A percentile compares a stretch with the other conserved stretches of the same genome.
Evolutionary conservation across 2,113 vertebrate genomes (phyloP).

Genomic region (Phocoena phocoena): DNA sequence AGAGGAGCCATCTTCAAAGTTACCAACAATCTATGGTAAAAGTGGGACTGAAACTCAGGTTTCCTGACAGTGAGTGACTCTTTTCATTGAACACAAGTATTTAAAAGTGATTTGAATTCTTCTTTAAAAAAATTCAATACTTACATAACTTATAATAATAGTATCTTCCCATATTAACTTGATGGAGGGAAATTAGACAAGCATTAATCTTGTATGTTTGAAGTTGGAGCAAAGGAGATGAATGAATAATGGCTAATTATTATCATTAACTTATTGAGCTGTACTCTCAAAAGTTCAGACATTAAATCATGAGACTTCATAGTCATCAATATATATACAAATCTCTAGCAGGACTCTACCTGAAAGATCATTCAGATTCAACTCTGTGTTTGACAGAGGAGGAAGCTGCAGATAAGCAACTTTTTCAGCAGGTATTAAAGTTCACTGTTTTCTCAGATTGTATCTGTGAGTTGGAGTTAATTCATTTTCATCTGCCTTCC

Average conservation of each 20-base stretch:
- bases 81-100: background rate
- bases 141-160: slow-evolving; percentile 8
- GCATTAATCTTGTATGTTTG: background rate
- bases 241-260: background rate
- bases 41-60: background rate
- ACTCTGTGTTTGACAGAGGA: background rate
- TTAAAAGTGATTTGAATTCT: background rate
- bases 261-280: background rate
- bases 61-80: background rate
- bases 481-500: background rate
- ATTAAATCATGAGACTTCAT: background rate
- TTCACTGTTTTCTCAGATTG: background rate
- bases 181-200: slow-evolving; percentile 7
- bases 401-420: background rate
- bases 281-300: background rate
- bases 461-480: background rate
- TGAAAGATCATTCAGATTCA: background rate
- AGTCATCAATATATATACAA: background rate
- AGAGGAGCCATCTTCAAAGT: background rate
- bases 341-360: background rate
- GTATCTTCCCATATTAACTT: background rate
- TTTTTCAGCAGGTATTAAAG: background rate
- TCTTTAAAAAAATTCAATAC: background rate
- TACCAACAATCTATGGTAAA: background rate
- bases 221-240: background rate